A percentile compares a stretch with the other conserved stretches of the same genome.
Conservation (phyloP, 2,113 vertebrate genomes). For the Rhynchopsitta pachyrhyncha region DNA sequence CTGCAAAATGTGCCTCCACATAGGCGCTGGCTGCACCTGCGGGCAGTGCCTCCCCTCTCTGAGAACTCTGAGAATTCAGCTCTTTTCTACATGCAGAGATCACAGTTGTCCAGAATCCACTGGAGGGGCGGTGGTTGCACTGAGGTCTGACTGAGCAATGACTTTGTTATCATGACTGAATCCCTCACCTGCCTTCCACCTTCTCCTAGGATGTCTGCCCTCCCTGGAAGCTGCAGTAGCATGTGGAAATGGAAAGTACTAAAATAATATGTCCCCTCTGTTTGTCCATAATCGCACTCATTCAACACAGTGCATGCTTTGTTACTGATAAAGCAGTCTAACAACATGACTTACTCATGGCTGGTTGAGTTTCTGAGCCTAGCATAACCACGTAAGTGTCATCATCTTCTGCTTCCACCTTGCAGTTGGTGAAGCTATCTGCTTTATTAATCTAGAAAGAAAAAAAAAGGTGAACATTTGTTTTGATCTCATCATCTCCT, state of each 20-base stretch:
- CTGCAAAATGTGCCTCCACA: neutral
- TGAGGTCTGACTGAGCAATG: neutral
- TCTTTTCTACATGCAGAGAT: neutral
- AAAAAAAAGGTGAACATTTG: neutral
- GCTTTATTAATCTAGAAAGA: slow-evolving; percentile 48
- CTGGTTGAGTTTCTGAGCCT: neutral
- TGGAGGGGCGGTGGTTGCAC: neutral
- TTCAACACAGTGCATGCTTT: neutral
- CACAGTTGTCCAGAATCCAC: neutral
- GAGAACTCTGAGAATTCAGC: neutral
- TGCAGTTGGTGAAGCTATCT: neutral
- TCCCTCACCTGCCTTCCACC: neutral
- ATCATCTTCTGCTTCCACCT: slow-evolving; percentile 23
- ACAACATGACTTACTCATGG: slow-evolving; percentile 43
- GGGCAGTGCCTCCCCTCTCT: neutral
- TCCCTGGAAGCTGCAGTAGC: neutral
- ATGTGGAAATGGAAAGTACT: neutral
- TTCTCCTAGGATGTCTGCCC: neutral
- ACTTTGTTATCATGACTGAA: neutral
- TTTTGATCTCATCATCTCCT: neutral
- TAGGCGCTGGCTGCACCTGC: neutral
- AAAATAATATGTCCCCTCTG: neutral
- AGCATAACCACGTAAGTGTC: neutral
- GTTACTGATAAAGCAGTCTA: neutral
- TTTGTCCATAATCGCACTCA: neutral